A percentile compares a stretch with the other conserved stretches of the same genome.
Evolutionary conservation across 2,888 invertebrate genomes (phyloP).

Genomic region (Antheraea assamensis): DNA sequence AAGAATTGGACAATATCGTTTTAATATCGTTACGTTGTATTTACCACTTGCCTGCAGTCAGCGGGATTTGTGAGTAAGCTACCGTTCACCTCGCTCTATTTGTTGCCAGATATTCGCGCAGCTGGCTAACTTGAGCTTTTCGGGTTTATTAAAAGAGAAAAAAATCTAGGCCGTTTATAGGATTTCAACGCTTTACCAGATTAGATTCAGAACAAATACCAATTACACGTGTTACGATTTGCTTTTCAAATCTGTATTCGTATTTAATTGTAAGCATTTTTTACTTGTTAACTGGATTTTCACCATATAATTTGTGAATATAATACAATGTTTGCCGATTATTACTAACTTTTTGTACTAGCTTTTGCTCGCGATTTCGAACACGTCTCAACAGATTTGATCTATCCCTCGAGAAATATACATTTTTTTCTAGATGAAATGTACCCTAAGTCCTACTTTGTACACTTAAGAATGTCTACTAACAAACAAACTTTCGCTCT

Average conservation of each 20-base stretch:
- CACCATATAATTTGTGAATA: neutral
- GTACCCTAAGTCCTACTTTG: no score
- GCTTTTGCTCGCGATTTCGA: no score
- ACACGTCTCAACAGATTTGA: no score
- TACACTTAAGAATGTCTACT: no score
- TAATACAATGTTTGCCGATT: no score
- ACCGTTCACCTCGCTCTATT: constrained; percentile 63
- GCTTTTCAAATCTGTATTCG: neutral
- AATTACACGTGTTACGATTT: constrained; percentile 1
- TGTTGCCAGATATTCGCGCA: constrained; percentile 61
- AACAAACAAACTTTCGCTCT: no score
- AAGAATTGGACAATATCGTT: constrained; percentile 6
- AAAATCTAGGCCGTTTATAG: constrained; percentile 2
- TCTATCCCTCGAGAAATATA: no score
- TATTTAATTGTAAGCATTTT: neutral
- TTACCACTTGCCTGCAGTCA: constrained; percentile 51
- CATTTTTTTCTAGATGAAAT: no score
- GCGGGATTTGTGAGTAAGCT: constrained; percentile 75
- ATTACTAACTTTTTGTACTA: no score
- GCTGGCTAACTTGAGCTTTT: constrained; percentile 46
- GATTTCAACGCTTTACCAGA: constrained; percentile 2
- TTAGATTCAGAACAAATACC: constrained; percentile 1
- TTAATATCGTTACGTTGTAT: constrained; percentile 38
- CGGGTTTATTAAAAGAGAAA: constrained; percentile 48
- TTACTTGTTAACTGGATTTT: neutral